Percentiles rank a stretch among this genome's conserved stretches.
These are phyloP conservation scores for Julus scandinavius DNA, from an alignment of 2,888 invertebrate genomes.

Conservation along the genomic window DNA sequence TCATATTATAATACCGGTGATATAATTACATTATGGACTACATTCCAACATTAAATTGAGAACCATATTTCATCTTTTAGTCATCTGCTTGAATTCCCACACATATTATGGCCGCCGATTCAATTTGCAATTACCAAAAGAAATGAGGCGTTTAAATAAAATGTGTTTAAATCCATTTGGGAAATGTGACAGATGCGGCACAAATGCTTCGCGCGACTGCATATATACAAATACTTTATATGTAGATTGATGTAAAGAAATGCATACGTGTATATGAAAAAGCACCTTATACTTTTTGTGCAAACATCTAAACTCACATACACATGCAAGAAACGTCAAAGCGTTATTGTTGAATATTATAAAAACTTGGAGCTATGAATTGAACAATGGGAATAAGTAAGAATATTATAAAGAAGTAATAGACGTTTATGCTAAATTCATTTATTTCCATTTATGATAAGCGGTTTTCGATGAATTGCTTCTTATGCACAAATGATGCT, in stretches of 20 bases:
- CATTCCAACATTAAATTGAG: not conserved
- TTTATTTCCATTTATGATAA: too few species aligned
- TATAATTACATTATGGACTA: not conserved
- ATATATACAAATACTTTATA: not conserved
- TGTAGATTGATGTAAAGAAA: conserved; percentile 16
- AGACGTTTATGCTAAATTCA: too few species aligned
- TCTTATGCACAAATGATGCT: too few species aligned
- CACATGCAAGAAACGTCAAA: too few species aligned
- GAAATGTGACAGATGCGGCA: conserved; percentile 16
- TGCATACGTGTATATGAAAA: not conserved
- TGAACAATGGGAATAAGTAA: not conserved
- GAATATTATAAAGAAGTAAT: not conserved
- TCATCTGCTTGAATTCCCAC: conserved; percentile 13
- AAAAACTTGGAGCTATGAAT: not conserved
- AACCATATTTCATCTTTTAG: not conserved
- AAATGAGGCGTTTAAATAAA: conserved; percentile 7
- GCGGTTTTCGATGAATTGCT: too few species aligned
- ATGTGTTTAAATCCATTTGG: conserved; percentile 39
- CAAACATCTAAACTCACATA: not conserved
- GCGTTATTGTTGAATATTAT: not conserved
- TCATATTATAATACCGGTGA: not conserved
- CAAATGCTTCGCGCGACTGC: not conserved
- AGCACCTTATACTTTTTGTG: too few species aligned
- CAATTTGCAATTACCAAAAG: conserved; percentile 23
- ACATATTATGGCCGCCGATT: not conserved